These are phyloP conservation scores for Paguma larvata DNA, from an alignment of 2,797 vertebrate genomes.

Conservation along the genomic window DNA sequence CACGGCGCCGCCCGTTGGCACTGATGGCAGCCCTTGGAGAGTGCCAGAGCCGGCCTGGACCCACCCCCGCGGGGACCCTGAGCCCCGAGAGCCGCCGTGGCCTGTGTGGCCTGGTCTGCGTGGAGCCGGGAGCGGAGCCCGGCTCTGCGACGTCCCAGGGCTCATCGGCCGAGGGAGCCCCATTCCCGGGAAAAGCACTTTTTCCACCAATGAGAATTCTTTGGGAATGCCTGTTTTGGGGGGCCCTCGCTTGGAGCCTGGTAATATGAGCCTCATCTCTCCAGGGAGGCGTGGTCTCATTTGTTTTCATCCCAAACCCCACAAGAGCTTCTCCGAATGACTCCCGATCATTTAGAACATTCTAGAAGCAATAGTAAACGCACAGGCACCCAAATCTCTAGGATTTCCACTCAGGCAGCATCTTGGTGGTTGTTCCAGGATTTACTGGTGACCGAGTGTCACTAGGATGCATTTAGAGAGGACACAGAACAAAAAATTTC, in stretches of 20 bases:
- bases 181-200: background rate
- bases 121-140: background rate
- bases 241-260: background rate
- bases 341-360: too few species aligned
- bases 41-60: rapidly evolving
- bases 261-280: rapidly evolving
- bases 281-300: rapidly evolving
- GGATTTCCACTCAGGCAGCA: background rate
- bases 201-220: background rate
- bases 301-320: background rate
- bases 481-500: too few species aligned
- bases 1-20: rapidly evolving
- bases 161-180: rapidly evolving
- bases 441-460: background rate
- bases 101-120: rapidly evolving
- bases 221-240: background rate
- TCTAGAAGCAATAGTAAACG: background rate
- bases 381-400: background rate
- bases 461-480: background rate
- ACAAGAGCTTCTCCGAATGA: background rate
- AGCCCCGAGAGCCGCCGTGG: too few species aligned
- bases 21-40: background rate
- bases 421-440: background rate
- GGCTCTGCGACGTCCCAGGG: rapidly evolving
- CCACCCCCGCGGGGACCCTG: background rate